phyloP scores from a whole-genome alignment of 2,888 invertebrate genomes.

The Poecilobothrus nobilitatus region DNA sequence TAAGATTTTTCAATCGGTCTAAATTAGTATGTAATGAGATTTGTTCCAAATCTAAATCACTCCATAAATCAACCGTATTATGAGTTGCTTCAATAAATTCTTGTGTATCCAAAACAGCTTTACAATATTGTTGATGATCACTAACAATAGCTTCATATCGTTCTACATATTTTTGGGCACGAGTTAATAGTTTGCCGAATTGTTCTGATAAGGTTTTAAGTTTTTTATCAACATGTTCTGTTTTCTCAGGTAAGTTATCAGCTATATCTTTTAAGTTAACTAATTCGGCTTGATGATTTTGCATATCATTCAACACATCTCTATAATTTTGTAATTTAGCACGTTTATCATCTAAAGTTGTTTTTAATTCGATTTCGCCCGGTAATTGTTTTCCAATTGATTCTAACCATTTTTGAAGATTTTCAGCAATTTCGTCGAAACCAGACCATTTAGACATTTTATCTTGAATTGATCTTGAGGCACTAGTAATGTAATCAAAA shows the following conservation, averaged over 20 bases:
- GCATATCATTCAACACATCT: constrained; percentile 70
- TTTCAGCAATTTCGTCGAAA: constrained; percentile 77
- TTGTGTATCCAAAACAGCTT: constrained; percentile 74
- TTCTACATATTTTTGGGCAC: constrained; percentile 69
- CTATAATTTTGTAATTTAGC: constrained; percentile 79
- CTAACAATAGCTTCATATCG: constrained; percentile 80
- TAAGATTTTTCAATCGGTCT: constrained; percentile 72
- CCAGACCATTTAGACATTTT: constrained; percentile 82
- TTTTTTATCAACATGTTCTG: constrained; percentile 63
- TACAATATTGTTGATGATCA: constrained; percentile 81
- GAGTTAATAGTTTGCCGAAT: constrained; percentile 60
- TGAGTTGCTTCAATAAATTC: constrained; percentile 82
- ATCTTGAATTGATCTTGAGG: constrained; percentile 71
- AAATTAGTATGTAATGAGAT: constrained; percentile 79
- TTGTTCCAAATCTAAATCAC: constrained; percentile 72
- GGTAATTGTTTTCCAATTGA: constrained; percentile 67
- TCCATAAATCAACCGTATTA: constrained; percentile 73
- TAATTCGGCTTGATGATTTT: constrained; percentile 76
- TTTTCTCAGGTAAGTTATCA: constrained; percentile 69
- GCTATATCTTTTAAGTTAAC: constrained; percentile 71
- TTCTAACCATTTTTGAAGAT: constrained; percentile 69
- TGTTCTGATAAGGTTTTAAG: constrained; percentile 61
- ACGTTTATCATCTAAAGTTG: constrained; percentile 85
- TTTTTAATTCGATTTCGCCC: constrained; percentile 68
- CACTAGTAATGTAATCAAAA: constrained; percentile 68